Evolutionary conservation across 2,888 invertebrate species (phyloP), one percentile per base, ranked within the genome.

Genomic region (Epsilonema sp.): DNA sequence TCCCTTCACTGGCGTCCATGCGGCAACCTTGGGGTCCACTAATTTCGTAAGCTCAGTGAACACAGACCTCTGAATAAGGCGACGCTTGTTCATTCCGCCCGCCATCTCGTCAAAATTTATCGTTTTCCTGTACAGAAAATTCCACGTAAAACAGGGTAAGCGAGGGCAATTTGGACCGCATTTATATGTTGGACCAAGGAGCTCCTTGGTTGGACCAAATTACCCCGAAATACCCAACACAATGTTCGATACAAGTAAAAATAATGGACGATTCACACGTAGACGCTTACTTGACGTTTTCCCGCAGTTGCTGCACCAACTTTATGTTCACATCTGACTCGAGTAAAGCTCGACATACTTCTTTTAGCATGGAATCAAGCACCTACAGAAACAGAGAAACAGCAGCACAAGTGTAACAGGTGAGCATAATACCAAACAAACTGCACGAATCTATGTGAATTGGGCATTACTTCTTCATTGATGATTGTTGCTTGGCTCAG

Each of bases 51-150:
- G 78, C 72, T 97, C 94, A 66, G 90, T 87, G 69, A 90, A 94
- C 1, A 99, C 94, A 46, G 92, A 90, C 56, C 86, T 67, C 66
- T 97, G 94, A 59, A 97, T 97, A 85, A 97, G 89, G 49, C 90
- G 76, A 45, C 94, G 74, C 65, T 97, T 97, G 68, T 97, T 99
- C 42, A 97, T 78, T 5, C 97, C 97, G 36, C 72, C 74, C 23
- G 92, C 92, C 89, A 97, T 97, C 67, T 97, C 97, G 64, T 97
- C 94, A 69, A 97, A 97, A 70, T 97, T 90, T 67, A 99, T 94
- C 53, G 89, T 87, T 42, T 82, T 77, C 49, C 86, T 70, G n/a
- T n/a, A n/a, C n/a, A n/a, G 52, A 37, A 37, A 44, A 36, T 21
- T 38, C 19, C 31, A 31, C 31, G 31, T 31, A 31, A 31, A 31